Evolutionary conservation across 2,113 vertebrate genomes (phyloP).

Genomic region (Cottus gobio): DNA sequence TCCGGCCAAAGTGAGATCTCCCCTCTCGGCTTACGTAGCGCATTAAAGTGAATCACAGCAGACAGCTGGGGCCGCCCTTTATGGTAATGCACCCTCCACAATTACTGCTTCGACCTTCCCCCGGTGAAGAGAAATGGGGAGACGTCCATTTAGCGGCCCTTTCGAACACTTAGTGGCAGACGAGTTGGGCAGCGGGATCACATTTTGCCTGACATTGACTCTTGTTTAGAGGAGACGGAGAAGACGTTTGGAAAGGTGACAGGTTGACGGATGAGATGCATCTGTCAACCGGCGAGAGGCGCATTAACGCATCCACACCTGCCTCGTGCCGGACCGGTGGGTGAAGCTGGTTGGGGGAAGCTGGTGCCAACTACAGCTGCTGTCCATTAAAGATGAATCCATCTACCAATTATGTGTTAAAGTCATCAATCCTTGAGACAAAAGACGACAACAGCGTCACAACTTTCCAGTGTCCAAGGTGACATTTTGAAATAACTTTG

Average conservation of each 20-base stretch:
- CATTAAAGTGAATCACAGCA: conserved; percentile 82
- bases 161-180: conserved; percentile 85
- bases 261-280: conserved; percentile 58
- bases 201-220: conserved; percentile 84
- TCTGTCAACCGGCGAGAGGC: conserved; percentile 63
- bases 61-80: conserved; percentile 86
- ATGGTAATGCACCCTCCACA: conserved; percentile 85
- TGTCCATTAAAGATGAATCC: background rate
- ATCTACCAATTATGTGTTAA: background rate
- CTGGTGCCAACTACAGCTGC: conserved; percentile 9
- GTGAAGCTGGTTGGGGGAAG: conserved; percentile 9
- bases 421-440: background rate
- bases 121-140: conserved; percentile 79
- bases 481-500: background rate
- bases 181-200: conserved; percentile 78
- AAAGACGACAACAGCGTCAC: background rate
- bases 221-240: conserved; percentile 71
- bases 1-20: conserved; percentile 68
- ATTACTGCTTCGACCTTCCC: conserved; percentile 89
- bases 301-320: conserved; percentile 21
- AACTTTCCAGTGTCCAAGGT: background rate
- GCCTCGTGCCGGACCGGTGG: background rate
- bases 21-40: conserved; percentile 58
- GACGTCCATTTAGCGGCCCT: conserved; percentile 80
- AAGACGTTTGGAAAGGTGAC: conserved; percentile 60